Evolutionary conservation across 2,797 vertebrate species (phyloP).

Genomic region (Chaetophractus vellerosus): DNA sequence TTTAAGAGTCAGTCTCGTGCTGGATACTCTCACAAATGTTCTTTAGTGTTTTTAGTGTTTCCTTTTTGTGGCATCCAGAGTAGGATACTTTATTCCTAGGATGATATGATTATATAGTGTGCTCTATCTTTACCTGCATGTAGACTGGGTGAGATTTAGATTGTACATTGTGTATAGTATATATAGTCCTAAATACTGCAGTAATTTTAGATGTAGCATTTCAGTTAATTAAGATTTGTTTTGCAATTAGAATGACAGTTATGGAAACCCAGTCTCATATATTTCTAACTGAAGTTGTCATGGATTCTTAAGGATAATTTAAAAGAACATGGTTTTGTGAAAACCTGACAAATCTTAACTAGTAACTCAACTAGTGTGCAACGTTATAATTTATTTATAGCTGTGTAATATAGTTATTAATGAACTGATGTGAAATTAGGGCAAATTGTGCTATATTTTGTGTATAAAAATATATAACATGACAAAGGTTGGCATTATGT

Average conservation of each 20-base stretch:
- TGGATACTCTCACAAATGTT: neutral
- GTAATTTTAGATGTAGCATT: constrained; percentile 66
- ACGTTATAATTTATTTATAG: constrained; percentile 68
- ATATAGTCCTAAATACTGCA: constrained; percentile 18
- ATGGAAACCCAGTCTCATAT: constrained; percentile 33
- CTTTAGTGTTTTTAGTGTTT: constrained; percentile 11
- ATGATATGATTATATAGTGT: neutral
- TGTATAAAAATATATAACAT: constrained; percentile 77
- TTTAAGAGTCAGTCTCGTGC: neutral
- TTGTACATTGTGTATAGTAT: constrained; percentile 43
- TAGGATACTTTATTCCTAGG: neutral
- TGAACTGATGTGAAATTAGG: constrained; percentile 78
- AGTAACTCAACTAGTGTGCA: constrained; percentile 78
- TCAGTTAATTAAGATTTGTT: constrained; percentile 72
- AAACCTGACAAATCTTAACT: constrained; percentile 76
- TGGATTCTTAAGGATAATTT: constrained; percentile 73
- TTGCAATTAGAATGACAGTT: constrained; percentile 71
- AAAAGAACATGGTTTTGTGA: constrained; percentile 73
- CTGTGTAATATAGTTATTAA: constrained; percentile 75
- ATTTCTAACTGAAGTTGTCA: constrained; percentile 50
- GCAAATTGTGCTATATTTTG: constrained; percentile 74
- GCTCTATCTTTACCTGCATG: constrained; percentile 14
- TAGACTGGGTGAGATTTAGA: neutral
- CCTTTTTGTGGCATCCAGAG: constrained; percentile 6
- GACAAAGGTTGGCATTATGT: constrained; percentile 82